Base-by-base conservation (phyloP, 2,113 vertebrate species). In the Entelurus aequoreus region DNA sequence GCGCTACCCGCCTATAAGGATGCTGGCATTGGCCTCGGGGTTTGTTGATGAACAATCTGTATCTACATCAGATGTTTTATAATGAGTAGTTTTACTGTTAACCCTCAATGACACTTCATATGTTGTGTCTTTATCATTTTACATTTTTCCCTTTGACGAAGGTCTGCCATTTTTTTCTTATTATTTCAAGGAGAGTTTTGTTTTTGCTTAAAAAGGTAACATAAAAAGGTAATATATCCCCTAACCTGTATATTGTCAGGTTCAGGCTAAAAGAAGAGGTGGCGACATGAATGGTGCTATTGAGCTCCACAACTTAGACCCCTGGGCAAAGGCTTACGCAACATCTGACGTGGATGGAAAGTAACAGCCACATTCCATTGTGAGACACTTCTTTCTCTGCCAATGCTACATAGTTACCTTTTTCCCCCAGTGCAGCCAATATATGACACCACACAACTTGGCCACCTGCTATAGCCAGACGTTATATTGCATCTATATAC, bases 291-390 rank as follows among this genome's bases (percentile, higher is more conserved):
- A 54, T 13, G 42, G 56, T 54, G 66, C 44, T 46, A 16, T 0
- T 7, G 12, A 70, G 66, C 62, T 15, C 21, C 48, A 54, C 28
- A 36, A 48, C 53, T 36, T 3, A 0, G 63, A 59, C 66, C 28
- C 11, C 11, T 63, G 35, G 19, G 8, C 11, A 14, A 46, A 46
- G 50, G 12, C 47, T 78, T 68, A 63, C 12, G 14, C 68, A 79
- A 77, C 35, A 54, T 44, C 40, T 79, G 81, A 82, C 76, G 63
- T 72, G 62, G 21, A 78, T 81, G 84, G 77, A 83, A 85, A 81
- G 51, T 60, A 72, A 60, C 36, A 49, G 72, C 56, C 46, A 40
- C 77, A 82, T 83, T 83, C 83, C 71, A 51, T 46, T 6, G 66
- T 81, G 72, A 80, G 69, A 40, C 8, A 6, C 68, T 72, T 67